Percentiles rank a stretch among this genome's conserved stretches.
These are phyloP conservation scores for Caradrina kadenii DNA, from an alignment of 2,888 invertebrate species.

Conservation along the genomic window DNA sequence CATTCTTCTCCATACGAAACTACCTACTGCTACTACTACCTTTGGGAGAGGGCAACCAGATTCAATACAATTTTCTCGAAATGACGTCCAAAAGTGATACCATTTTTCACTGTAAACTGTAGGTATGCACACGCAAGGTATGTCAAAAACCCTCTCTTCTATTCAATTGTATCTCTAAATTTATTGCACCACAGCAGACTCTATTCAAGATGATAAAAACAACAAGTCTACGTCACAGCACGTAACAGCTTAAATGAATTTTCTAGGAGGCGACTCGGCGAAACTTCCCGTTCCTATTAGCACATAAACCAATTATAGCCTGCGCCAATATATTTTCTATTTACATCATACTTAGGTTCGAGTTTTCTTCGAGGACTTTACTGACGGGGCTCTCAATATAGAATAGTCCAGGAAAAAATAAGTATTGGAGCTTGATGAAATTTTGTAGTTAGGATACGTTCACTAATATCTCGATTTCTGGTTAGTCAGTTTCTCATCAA, in stretches of 20 bases:
- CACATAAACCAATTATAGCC: slow-evolving; percentile 62
- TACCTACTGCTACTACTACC: too few relatives aligned
- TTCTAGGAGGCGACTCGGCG: slow-evolving; percentile 45
- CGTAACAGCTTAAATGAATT: slow-evolving; percentile 39
- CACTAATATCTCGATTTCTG: too few relatives aligned
- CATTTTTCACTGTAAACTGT: too few relatives aligned
- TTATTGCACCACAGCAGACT: slow-evolving; percentile 8
- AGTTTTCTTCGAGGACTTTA: background rate
- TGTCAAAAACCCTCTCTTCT: too few relatives aligned
- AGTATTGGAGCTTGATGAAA: background rate
- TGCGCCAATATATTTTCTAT: slow-evolving; percentile 30
- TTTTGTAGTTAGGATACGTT: background rate
- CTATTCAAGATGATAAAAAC: slow-evolving; percentile 20
- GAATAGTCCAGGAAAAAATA: background rate
- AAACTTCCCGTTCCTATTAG: slow-evolving; percentile 58
- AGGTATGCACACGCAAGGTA: too few relatives aligned
- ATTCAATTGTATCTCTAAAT: background rate
- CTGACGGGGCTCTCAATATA: background rate
- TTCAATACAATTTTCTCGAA: too few relatives aligned
- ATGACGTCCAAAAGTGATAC: too few relatives aligned
- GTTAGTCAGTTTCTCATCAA: too few relatives aligned
- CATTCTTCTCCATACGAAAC: too few relatives aligned
- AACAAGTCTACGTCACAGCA: slow-evolving; percentile 20
- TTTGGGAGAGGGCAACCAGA: too few relatives aligned
- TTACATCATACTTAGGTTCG: background rate